These are phyloP conservation scores for Xenopus tropicalis DNA, from an alignment of 2,113 vertebrate species.

Conservation along the genomic window UCB_Xtro_10.0 CM004449.2:118652501-118653000, in stretches of 20 bases:
- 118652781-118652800: background rate
- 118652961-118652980: background rate
- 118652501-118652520: too few species aligned
- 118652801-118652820: conserved; percentile 4
- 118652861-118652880: conserved; percentile 25
- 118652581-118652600: background rate
- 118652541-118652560: background rate
- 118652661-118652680: background rate
- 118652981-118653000: background rate
- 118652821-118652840: background rate
- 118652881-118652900: conserved; percentile 21
- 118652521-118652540: too few species aligned
- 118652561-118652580: background rate
- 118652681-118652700: background rate
- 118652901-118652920: conserved; percentile 25
- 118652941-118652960: conserved; percentile 15
- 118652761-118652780: too few species aligned
- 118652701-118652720: background rate
- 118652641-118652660: background rate
- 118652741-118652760: too few species aligned
- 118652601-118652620: background rate
- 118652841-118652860: conserved; percentile 24
- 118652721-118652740: background rate
- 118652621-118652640: background rate
- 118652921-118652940: conserved; percentile 36